Evolutionary conservation across 2,113 vertebrate genomes (phyloP), one percentile per base, ranked within the genome.

Genomic region (Bagarius yarrelli): DNA sequence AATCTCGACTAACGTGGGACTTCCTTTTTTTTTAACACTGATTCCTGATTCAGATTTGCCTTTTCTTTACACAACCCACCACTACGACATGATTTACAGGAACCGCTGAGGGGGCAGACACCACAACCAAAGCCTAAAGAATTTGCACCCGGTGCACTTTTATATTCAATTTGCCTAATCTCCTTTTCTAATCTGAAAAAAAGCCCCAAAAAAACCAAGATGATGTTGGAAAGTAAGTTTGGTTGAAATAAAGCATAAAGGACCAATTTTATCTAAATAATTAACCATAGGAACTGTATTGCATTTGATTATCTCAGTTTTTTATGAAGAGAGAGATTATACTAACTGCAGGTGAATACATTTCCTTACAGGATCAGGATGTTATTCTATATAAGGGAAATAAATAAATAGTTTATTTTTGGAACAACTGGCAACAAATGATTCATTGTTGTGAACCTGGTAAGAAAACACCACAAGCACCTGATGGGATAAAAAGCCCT

Each of bases 141-240:
- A 72, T 34, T 52, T 61, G 67, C 56, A 72, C 27, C 32, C 55
- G 50, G 5, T 60, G 78, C 78, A 79, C 66, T 72, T 72, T 79
- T 25, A 13, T 4, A 34, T 57, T 57, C n/a, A 9, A 8, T 27
- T 1, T 2, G 2, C 18, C 23, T 27, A 8, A 40, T 23, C 23
- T 32, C 55, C 12, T 64, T 64, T 21, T 36, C 60, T 13, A 19
- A 13, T 9, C 47, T 53, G 13, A 2, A 53, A 3, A 4, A 16
- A 21, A 13, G 5, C 47, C 13, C 13, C 5, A 55, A 19, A 50
- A 50, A 50, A 50, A 50, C n/a, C n/a, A 47, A 47, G 44, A 4
- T 47, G 44, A 8, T 3, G 9, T 47, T 11, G 44, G 9, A 47
- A 47, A 8, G 44, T 11, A 47, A 5, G 44, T 47, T 47, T 47